phyloP scores from a whole-genome alignment of 2,888 invertebrate species.

The Acleris literana region DNA sequence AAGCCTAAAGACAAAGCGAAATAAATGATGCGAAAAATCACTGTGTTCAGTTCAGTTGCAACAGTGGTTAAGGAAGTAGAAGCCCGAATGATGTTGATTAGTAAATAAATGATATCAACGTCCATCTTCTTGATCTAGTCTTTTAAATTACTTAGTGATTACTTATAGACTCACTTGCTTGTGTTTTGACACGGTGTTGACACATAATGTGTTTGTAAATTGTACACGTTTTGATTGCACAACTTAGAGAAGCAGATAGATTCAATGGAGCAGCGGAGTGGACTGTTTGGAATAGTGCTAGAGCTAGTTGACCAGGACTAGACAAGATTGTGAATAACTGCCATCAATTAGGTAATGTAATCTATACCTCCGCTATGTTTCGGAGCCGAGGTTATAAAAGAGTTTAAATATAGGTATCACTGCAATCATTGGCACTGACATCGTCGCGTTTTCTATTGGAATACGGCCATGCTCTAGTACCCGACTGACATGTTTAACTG shows the following conservation, averaged over 20 bases:
- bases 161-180: conserved; percentile 49
- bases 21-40: conserved; percentile 16
- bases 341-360: conserved; percentile 5
- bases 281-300: conserved; percentile 3
- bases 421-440: conserved; percentile 32
- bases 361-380: conserved; percentile 1
- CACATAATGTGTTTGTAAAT: conserved; percentile 61
- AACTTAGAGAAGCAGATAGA: conserved; percentile 51
- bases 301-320: neutral
- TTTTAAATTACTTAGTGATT: conserved; percentile 49
- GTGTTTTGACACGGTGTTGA: conserved; percentile 50
- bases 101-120: conserved; percentile 39
- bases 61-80: conserved; percentile 20
- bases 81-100: conserved; percentile 21
- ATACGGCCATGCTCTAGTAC: conserved; percentile 26
- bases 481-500: conserved; percentile 49
- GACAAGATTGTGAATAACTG: conserved; percentile 1
- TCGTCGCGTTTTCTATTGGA: conserved; percentile 26
- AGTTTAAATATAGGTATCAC: conserved; percentile 29
- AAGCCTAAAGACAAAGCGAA: conserved; percentile 12
- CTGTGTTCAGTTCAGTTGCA: conserved; percentile 6
- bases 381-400: conserved; percentile 23
- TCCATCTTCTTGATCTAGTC: conserved; percentile 55
- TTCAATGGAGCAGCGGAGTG: conserved; percentile 14
- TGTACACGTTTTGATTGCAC: conserved; percentile 75